Percentiles rank a stretch among this genome's conserved stretches.
These are phyloP conservation scores for Platycnemis pennipes DNA, from an alignment of 2,888 invertebrate genomes.

Conservation along the genomic window DNA sequence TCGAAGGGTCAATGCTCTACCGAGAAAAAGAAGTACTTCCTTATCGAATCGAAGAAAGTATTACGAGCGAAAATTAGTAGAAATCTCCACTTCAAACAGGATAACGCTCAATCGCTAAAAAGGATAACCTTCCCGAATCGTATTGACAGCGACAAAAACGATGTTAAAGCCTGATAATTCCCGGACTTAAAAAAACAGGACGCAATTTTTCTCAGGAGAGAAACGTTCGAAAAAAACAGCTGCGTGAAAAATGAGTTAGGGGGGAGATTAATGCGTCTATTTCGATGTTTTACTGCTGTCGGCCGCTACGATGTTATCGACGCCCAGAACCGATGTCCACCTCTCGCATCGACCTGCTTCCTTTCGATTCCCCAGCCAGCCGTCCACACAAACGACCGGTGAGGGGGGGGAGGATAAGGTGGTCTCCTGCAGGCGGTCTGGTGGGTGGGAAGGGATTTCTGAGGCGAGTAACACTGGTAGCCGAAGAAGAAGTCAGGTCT, in stretches of 20 bases:
- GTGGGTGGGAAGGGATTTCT: neutral
- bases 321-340: conserved; percentile 13
- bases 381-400: neutral
- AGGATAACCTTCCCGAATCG: neutral
- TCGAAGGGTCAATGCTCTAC: too few relatives aligned
- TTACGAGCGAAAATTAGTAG: neutral
- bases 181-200: neutral
- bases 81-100: neutral
- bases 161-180: neutral
- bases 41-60: too few relatives aligned
- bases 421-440: too few relatives aligned
- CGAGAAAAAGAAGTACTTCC: too few relatives aligned
- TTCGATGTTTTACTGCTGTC: conserved; percentile 29
- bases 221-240: neutral
- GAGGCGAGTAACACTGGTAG: neutral
- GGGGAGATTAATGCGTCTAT: conserved; percentile 7
- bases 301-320: neutral
- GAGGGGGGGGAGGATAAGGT: neutral
- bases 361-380: neutral
- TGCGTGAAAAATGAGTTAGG: neutral
- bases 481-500: neutral
- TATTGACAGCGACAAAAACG: neutral
- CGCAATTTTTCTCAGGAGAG: neutral
- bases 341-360: neutral
- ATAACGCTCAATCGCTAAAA: neutral